phyloP scores from a whole-genome alignment of 2,113 vertebrate species.

The Menidia beryllina region DNA sequence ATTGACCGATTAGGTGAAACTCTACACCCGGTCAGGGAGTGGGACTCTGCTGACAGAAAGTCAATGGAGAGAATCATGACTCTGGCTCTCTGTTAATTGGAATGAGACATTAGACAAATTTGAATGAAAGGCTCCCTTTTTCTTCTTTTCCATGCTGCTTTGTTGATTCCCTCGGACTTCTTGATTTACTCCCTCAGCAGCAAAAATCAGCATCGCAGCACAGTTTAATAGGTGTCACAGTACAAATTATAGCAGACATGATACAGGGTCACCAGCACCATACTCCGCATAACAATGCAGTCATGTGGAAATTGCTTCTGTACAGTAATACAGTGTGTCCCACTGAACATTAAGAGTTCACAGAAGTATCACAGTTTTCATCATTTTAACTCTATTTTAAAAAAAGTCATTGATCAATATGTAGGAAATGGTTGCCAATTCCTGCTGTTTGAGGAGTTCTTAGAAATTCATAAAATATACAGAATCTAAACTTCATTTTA shows the following conservation, averaged over 20 bases:
- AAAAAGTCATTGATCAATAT: not conserved
- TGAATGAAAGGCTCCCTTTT: conserved; percentile 37
- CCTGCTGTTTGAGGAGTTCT: not conserved
- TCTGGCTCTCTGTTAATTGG: conserved; percentile 57
- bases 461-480: not conserved
- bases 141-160: conserved; percentile 12
- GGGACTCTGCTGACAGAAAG: conserved; percentile 57
- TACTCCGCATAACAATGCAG: not conserved
- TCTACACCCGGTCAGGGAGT: conserved; percentile 1
- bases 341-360: not conserved
- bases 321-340: not conserved
- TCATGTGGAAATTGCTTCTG: not conserved
- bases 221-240: not conserved
- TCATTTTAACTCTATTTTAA: no score
- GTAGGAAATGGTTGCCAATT: no score
- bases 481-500: not conserved
- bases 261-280: not conserved
- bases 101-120: conserved; percentile 57
- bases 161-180: conserved; percentile 9
- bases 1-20: conserved; percentile 28
- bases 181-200: conserved; percentile 20
- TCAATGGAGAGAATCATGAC: conserved; percentile 62
- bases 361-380: no score
- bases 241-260: not conserved
- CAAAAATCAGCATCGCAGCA: conserved; percentile 5